phyloP scores from a whole-genome alignment of 2,797 vertebrate species.

The Acrocephalus scirpaceus region DNA sequence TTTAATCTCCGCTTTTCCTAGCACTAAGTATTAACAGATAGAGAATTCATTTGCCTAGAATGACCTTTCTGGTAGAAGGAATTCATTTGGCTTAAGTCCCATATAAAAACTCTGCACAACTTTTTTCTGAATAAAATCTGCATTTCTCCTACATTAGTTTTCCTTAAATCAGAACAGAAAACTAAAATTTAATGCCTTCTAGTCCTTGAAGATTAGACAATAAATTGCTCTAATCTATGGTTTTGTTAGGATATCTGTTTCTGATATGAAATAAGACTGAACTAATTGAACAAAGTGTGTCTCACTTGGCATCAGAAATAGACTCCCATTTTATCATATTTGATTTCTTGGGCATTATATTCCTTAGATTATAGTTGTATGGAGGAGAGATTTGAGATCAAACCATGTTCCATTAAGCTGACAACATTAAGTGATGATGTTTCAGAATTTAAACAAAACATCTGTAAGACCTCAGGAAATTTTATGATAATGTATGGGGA shows the following conservation, averaged over 20 bases:
- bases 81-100: not conserved
- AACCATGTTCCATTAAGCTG: not conserved
- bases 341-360: not conserved
- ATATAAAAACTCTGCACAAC: not conserved
- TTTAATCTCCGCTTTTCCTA: conserved; percentile 37
- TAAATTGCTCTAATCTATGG: not conserved
- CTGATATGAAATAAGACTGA: too few relatives aligned
- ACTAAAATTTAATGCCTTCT: not conserved
- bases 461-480: not conserved
- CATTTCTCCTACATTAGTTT: not conserved
- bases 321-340: not conserved
- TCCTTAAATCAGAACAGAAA: not conserved
- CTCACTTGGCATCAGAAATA: not conserved
- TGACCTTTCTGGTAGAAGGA: conserved; percentile 51
- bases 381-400: not conserved
- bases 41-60: conserved; percentile 41
- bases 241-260: not conserved
- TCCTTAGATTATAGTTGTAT: not conserved
- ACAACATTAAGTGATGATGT: not conserved
- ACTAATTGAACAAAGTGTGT: not conserved
- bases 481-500: not conserved
- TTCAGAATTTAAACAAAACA: not conserved
- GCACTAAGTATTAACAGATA: conserved; percentile 28
- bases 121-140: conserved; percentile 25
- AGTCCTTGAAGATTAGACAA: not conserved